phyloP scores from a whole-genome alignment of 2,888 invertebrate species.

The Himalopsyche tibetana region DNA sequence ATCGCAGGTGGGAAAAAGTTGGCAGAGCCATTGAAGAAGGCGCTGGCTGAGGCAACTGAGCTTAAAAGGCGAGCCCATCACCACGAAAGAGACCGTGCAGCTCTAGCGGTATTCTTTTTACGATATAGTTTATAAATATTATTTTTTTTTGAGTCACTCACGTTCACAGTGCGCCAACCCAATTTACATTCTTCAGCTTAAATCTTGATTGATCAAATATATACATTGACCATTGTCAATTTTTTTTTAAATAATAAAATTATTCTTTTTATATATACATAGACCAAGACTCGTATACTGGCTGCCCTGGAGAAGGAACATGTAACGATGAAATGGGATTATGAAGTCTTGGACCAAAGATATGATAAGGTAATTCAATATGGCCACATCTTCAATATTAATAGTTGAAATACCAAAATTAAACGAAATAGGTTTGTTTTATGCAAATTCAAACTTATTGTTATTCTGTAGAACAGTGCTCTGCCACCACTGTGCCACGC shows the following conservation, averaged over 20 bases:
- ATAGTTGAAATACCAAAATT: background rate
- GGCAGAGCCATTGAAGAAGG: slow-evolving; percentile 83
- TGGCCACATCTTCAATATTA: background rate
- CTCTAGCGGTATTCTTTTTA: slow-evolving; percentile 75
- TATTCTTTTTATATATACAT: slow-evolving; percentile 56
- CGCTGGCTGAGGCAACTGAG: slow-evolving; percentile 83
- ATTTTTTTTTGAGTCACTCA: background rate
- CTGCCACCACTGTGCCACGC: no score
- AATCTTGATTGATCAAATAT: background rate
- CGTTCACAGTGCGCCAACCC: background rate
- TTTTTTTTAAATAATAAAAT: background rate
- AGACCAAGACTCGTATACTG: slow-evolving; percentile 78
- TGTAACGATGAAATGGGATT: slow-evolving; percentile 81
- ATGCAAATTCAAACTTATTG: background rate
- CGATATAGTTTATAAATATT: background rate
- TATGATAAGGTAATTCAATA: slow-evolving; percentile 74
- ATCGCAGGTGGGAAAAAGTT: slow-evolving; percentile 85
- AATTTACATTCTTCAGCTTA: background rate
- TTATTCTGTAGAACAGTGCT: no score
- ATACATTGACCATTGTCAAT: background rate
- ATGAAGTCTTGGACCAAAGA: slow-evolving; percentile 79
- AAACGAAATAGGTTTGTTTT: background rate
- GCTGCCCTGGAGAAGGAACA: slow-evolving; percentile 76
- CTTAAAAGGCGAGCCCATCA: slow-evolving; percentile 87
- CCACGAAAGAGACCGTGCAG: slow-evolving; percentile 90